Evolutionary conservation across 1,140 invertebrate genomes (phyloP).

Genomic region (Scaptomyza montana): DNA sequence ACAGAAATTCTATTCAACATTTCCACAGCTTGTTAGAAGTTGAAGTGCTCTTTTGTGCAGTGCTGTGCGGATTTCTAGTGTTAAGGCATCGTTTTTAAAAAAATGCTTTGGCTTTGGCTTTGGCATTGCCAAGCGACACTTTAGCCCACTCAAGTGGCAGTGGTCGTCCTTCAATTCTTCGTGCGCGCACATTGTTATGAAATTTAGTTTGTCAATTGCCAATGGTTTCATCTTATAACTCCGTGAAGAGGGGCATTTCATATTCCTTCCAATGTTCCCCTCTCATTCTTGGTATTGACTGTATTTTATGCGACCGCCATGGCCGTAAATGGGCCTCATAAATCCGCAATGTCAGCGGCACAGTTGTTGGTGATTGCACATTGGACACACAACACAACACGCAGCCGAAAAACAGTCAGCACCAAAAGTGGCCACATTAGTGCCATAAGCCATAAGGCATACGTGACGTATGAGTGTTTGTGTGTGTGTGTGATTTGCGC

Average conservation of each 20-base stretch:
- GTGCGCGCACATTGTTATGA: conserved; percentile 36
- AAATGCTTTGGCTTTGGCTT: not conserved
- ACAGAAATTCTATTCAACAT: too few species aligned
- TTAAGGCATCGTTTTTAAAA: conserved; percentile 33
- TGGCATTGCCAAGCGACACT: conserved; percentile 8
- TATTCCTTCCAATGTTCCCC: not conserved
- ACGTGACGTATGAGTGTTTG: conserved; percentile 6
- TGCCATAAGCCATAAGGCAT: conserved; percentile 43
- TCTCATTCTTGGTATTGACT: not conserved
- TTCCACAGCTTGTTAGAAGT: not conserved
- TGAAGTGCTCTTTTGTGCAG: conserved; percentile 5
- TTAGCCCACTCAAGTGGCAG: conserved; percentile 15
- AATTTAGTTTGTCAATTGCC: conserved; percentile 47
- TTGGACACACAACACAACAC: conserved; percentile 7
- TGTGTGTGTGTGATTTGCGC: conserved; percentile 41
- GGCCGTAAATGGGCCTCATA: conserved; percentile 44
- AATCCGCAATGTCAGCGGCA: conserved; percentile 34
- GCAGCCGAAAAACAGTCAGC: conserved; percentile 3
- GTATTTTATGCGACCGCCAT: conserved; percentile 22
- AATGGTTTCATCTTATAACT: conserved; percentile 1
- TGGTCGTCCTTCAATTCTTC: conserved; percentile 25
- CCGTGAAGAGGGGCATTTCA: not conserved
- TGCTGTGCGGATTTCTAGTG: conserved; percentile 17
- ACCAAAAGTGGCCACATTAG: conserved; percentile 45
- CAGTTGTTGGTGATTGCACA: conserved; percentile 40